Conservation (phyloP, 35 echinoderm and acorn worm species). For the Apostichopus californicus region DNA sequence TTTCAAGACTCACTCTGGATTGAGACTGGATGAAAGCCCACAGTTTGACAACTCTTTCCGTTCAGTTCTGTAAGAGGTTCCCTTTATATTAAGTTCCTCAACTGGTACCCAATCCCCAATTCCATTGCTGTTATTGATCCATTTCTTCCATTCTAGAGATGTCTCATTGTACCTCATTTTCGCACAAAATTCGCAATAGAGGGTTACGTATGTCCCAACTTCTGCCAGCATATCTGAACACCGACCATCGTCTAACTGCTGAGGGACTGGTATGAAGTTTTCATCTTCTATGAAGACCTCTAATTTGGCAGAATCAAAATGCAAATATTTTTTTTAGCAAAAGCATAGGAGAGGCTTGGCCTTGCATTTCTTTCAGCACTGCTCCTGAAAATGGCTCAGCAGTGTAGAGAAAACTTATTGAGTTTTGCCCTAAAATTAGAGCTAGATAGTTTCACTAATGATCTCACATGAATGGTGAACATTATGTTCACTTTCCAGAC, state of each 20-base stretch:
- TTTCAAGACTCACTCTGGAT: conserved; percentile 19
- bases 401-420: too few relatives aligned
- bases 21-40: neutral
- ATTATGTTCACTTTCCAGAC: too few relatives aligned
- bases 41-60: conserved; percentile 39
- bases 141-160: conserved; percentile 26
- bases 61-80: conserved; percentile 5
- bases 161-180: conserved; percentile 13
- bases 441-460: too few relatives aligned
- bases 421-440: too few relatives aligned
- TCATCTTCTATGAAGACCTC: conserved; percentile 3
- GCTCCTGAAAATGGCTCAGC: too few relatives aligned
- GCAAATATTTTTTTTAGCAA: neutral
- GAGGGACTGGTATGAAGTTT: neutral
- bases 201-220: neutral
- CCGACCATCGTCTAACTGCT: conserved; percentile 13
- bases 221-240: neutral
- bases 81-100: conserved; percentile 14
- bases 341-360: neutral
- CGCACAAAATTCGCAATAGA: conserved; percentile 45
- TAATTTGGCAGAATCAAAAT: neutral
- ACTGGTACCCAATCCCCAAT: neutral
- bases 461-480: too few relatives aligned
- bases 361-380: neutral
- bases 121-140: neutral